Base-by-base conservation (phyloP, 1,140 invertebrate genomes). In the Melitaea cinxia region DNA sequence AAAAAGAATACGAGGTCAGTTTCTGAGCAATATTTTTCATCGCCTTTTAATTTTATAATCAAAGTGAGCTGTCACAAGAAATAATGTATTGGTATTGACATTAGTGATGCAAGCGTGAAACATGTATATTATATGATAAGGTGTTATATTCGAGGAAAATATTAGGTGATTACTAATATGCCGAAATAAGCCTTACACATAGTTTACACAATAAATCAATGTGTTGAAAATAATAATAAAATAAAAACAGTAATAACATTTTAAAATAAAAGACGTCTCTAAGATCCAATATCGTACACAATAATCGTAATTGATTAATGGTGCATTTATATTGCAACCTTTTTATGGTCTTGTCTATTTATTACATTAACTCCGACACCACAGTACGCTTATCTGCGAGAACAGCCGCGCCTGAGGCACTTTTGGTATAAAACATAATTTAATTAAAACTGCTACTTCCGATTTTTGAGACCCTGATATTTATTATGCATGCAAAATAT, bases 311-410 rank as follows among this genome's bases (percentile, higher is more conserved):
- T 21, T n/a, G 45, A 15, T 21, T n/a, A 54, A 15, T 23, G 19
- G 17, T 59, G 24, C 47, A 49, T 57, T 57, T 65, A 65, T 66
- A 59, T 59, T 78, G 71, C 72, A 87, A 81, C 72, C 75, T 73
- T 79, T n/a, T n/a, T 68, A 58, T 70, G 80, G 83, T 82, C 79
- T 80, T 61, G 66, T 45, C 57, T 76, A 65, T 81, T 75, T n/a
- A n/a, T n/a, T 83, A 83, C 71, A 75, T 73, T 77, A 75, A 72
- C 70, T 75, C 65, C 63, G 70, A 24, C 54, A n/a, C n/a, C 69
- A 69, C 68, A 72, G 50, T 56, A 53, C 73, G 69, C 77, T 87
- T 84, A 87, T 87, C 84, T 79, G 24, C 24, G 58, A 63, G 68
- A 70, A 54, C 81, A 83, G 75, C 58, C 74, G 53, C 57, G 57